phyloP scores from a whole-genome alignment of 2,797 vertebrate genomes.

The Periophthalmus magnuspinnatus region DNA sequence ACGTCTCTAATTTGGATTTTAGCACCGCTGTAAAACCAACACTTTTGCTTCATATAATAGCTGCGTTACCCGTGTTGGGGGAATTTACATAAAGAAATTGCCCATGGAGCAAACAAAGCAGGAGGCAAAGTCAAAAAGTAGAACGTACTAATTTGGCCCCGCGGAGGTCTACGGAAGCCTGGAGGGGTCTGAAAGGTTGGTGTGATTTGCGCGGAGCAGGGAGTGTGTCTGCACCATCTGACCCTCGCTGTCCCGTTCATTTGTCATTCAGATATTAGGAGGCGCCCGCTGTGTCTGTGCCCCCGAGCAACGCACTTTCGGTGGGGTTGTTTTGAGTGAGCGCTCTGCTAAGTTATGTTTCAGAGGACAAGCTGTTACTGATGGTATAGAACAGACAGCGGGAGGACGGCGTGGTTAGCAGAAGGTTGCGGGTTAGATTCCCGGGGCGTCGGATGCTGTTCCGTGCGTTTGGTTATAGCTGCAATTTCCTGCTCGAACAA shows the following conservation, averaged over 20 bases:
- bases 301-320: constrained; percentile 69
- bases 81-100: constrained; percentile 67
- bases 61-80: constrained; percentile 37
- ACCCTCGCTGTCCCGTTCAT: constrained; percentile 73
- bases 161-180: constrained; percentile 67
- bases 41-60: constrained; percentile 52
- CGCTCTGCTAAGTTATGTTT: constrained; percentile 61
- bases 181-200: constrained; percentile 68
- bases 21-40: constrained; percentile 35
- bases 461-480: no score
- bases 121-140: constrained; percentile 65
- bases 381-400: not conserved
- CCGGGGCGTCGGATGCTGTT: no score
- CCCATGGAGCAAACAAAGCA: constrained; percentile 64
- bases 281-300: constrained; percentile 70
- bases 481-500: no score
- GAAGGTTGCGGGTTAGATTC: no score
- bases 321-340: constrained; percentile 66
- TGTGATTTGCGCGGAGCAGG: constrained; percentile 71
- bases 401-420: not conserved
- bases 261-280: constrained; percentile 76
- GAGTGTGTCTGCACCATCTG: constrained; percentile 78
- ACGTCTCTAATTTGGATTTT: constrained; percentile 38
- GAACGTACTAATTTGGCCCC: constrained; percentile 68
- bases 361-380: not conserved